phyloP scores from a whole-genome alignment of 2,888 invertebrate species.

The Lamproptera curius region DNA sequence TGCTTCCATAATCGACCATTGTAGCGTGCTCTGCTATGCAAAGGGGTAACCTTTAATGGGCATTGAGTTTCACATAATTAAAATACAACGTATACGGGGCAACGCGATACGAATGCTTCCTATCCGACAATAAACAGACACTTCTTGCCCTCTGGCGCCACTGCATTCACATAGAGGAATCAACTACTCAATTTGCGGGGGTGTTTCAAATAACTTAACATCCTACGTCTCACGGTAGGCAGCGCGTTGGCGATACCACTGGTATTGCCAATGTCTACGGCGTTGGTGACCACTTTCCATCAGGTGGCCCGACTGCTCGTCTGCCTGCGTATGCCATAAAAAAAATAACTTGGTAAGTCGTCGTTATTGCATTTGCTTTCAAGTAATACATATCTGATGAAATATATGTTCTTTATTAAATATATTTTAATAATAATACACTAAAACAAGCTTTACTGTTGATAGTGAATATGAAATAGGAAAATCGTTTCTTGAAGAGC shows the following conservation, averaged over 20 bases:
- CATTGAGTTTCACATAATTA: neutral
- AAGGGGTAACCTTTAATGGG: neutral
- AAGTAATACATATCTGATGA: neutral
- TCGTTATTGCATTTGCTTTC: neutral
- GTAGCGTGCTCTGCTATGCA: neutral
- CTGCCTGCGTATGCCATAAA: no score
- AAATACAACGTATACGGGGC: neutral
- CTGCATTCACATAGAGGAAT: neutral
- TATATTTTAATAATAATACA: neutral
- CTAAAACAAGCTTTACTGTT: no score
- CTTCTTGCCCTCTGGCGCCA: neutral
- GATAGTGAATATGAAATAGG: neutral
- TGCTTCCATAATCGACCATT: neutral
- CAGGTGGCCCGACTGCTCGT: no score
- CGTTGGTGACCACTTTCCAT: no score
- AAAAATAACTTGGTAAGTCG: no score
- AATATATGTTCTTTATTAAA: neutral
- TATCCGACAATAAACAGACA: neutral
- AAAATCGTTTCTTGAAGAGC: neutral
- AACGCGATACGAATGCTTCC: neutral
- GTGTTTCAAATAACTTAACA: no score
- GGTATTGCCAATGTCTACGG: no score
- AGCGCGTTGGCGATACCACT: no score
- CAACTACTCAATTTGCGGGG: no score
- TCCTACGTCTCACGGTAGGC: no score